Base-by-base conservation (phyloP, 2,888 invertebrate species). In the Eucriotettix oculatus region DNA sequence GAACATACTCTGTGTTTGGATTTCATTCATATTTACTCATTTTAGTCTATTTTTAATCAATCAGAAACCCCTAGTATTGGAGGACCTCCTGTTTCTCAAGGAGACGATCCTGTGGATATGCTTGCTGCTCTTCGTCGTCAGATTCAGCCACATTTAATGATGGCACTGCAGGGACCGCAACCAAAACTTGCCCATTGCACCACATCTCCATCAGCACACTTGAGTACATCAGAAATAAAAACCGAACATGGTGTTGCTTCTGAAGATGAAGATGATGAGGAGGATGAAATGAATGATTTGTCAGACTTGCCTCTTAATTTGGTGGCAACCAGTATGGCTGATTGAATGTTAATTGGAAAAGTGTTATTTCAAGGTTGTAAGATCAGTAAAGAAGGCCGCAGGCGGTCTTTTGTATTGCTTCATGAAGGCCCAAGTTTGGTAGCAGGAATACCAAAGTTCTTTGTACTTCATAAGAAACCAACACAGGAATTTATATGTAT, bases 101-200 rank as follows among this genome's bases (percentile, higher is more conserved):
- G 29, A 61, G 74, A 75, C 40, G 77, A 78, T 59, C 80, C 81
- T 65, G 84, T 84, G 66, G 84, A 84, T 55, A 84, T 86, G 79
- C 73, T 86, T 68, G 82, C 80, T 56, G 86, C 85, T 56, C 74
- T 86, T 66, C 77, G 86, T 12, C 76, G 83, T 17, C 84, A 84
- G 71, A 78, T 86, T 66, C 85, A 85, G 69, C 86, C 86, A 60
- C 85, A 86, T 70, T 73, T 85, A 61, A 78, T 82, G 70, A 80
- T 82, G 75, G 75, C 83, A 60, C 76, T 81, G 67, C 79, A 80
- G 58, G 80, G 79, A 63, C 69, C 72, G 62, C n/a, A 17, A 9
- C 58, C 53, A 9, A 52, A 52, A 16, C 52, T 52, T 16, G 58
- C 29, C 16, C 43, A n/a, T 42, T n/a, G 17, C 2, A 14, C 43